Evolutionary conservation across 2,888 invertebrate species (phyloP).

Genomic region (Mamestra brassicae): DNA sequence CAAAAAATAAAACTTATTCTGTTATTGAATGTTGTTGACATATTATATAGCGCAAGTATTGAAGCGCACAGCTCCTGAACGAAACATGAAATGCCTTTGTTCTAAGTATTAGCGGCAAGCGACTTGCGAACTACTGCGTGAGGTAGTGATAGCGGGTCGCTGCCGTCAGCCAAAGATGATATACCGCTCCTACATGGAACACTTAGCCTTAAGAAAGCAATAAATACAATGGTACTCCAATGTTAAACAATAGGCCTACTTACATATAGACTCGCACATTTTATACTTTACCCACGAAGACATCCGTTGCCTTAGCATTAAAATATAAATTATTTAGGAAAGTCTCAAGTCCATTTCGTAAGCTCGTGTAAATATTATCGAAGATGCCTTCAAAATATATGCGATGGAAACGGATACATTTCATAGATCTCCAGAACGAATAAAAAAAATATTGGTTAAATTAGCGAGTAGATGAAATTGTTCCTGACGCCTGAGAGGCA

Average conservation of each 20-base stretch:
- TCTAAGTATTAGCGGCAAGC: slow-evolving; percentile 40
- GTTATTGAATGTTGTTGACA: slow-evolving; percentile 62
- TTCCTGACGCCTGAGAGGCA: slow-evolving; percentile 91
- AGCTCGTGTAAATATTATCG: slow-evolving; percentile 60
- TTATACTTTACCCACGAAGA: slow-evolving; percentile 48
- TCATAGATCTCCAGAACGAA: slow-evolving; percentile 84
- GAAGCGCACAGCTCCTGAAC: slow-evolving; percentile 41
- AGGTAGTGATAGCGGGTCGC: slow-evolving; percentile 22
- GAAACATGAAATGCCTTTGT: slow-evolving; percentile 59
- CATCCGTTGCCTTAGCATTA: slow-evolving; percentile 63
- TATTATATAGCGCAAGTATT: slow-evolving; percentile 63
- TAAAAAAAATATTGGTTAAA: slow-evolving; percentile 84
- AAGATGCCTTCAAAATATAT: slow-evolving; percentile 79
- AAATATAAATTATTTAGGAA: slow-evolving; percentile 58
- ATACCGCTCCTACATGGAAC: slow-evolving; percentile 42
- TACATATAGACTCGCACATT: slow-evolving; percentile 41
- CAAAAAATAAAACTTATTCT: slow-evolving; percentile 72
- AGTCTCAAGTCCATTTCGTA: slow-evolving; percentile 58
- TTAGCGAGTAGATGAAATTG: slow-evolving; percentile 90
- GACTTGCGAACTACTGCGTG: slow-evolving; percentile 3
- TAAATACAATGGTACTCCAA: slow-evolving; percentile 51
- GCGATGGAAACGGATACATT: slow-evolving; percentile 84
- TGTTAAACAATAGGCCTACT: slow-evolving; percentile 54
- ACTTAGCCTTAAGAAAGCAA: slow-evolving; percentile 65
- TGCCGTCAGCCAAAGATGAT: slow-evolving; percentile 57